phyloP scores from a whole-genome alignment of 1,140 invertebrate species.

The Drosophila suzukii region DNA sequence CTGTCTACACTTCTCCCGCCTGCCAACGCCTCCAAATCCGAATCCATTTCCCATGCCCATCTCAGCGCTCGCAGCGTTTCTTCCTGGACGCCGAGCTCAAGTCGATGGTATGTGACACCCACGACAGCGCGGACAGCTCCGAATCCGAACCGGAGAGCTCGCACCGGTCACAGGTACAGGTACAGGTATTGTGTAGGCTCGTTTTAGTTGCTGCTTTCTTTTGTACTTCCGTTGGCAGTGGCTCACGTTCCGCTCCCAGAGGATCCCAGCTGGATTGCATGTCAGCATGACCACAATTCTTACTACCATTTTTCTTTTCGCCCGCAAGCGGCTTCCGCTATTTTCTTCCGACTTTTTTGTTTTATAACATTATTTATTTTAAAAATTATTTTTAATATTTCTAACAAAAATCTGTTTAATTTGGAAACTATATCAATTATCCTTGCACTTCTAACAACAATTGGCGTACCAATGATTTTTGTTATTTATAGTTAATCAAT shows the following conservation, averaged over 20 bases:
- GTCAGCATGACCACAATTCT: neutral
- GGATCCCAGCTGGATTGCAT: neutral
- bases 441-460: too few species aligned
- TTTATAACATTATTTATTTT: too few species aligned
- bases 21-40: conserved; percentile 12
- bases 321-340: neutral
- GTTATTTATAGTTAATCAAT: too few species aligned
- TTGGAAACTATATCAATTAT: too few species aligned
- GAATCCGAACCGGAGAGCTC: conserved; percentile 67
- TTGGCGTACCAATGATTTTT: too few species aligned
- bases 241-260: neutral
- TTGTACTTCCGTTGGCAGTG: neutral
- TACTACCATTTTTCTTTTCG: neutral
- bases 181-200: conserved; percentile 59
- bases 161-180: conserved; percentile 63
- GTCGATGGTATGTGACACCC: conserved; percentile 84
- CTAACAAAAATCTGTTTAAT: too few species aligned
- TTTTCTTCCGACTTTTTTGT: neutral
- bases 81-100: conserved; percentile 85
- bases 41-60: conserved; percentile 3
- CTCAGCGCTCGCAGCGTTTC: conserved; percentile 79
- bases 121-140: conserved; percentile 70
- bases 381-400: too few species aligned
- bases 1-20: conserved; percentile 6
- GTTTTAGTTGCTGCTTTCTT: neutral